Percentiles rank a stretch among this genome's conserved stretches.
Conservation (phyloP, 2,797 vertebrate species). For the Adrianichthys oophorus region DNA sequence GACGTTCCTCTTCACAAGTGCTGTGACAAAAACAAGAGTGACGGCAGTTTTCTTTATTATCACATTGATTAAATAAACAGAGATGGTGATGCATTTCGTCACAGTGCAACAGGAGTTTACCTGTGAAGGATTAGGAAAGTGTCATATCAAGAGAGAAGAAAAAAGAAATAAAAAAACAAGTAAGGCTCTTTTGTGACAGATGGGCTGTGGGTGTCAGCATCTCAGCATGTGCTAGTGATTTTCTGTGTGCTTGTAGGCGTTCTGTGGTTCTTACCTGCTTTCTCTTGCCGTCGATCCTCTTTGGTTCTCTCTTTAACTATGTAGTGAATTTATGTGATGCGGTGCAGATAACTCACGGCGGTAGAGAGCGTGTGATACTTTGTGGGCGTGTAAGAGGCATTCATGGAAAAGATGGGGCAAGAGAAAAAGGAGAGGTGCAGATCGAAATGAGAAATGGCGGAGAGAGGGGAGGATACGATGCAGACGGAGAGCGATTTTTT, state of each 20-base stretch:
- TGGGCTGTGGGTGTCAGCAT: slow-evolving; percentile 63
- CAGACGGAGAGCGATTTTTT: slow-evolving; percentile 7
- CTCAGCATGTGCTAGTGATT: slow-evolving; percentile 41
- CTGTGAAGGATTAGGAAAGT: slow-evolving; percentile 41
- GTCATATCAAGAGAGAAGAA: slow-evolving; percentile 33
- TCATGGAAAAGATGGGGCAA: slow-evolving; percentile 20
- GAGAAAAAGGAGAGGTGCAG: slow-evolving; percentile 14
- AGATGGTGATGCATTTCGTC: slow-evolving; percentile 11
- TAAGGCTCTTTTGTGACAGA: slow-evolving; percentile 60
- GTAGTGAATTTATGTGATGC: slow-evolving; percentile 33
- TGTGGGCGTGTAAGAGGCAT: slow-evolving; percentile 45
- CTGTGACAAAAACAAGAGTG: slow-evolving; percentile 2
- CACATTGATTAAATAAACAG: not conserved
- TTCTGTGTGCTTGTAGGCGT: slow-evolving; percentile 55
- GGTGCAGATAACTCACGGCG: slow-evolving; percentile 29
- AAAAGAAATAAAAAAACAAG: slow-evolving; percentile 27
- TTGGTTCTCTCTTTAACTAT: slow-evolving; percentile 27
- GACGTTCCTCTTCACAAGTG: too few relatives aligned
- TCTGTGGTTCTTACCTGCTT: slow-evolving; percentile 55
- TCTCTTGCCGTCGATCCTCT: slow-evolving; percentile 11
- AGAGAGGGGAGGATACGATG: not conserved
- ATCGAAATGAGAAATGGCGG: slow-evolving; percentile 18
- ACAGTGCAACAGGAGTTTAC: slow-evolving; percentile 26
- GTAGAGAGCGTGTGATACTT: slow-evolving; percentile 22
- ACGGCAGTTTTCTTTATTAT: not conserved